Evolutionary conservation across 2,888 invertebrate genomes (phyloP), one percentile per base, ranked within the genome.

Genomic region (Agonopterix arenella): DNA sequence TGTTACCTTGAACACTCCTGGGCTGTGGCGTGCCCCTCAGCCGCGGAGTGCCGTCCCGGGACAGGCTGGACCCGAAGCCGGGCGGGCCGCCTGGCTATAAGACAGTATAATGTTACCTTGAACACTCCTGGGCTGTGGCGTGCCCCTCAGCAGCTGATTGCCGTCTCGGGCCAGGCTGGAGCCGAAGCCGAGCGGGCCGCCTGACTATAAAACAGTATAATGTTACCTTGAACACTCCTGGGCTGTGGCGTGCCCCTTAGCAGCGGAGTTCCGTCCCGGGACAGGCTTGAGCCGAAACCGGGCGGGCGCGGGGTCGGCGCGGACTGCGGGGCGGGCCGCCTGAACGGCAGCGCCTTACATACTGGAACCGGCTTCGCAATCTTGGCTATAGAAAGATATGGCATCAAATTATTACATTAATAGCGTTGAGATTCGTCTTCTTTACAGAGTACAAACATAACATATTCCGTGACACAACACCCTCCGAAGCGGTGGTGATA

Each of bases 1-100:
- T 48, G 16, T 46, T 72, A 86, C 86, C 84, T 81, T 83, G 84
- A 1, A 66, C 55, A 40, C 70, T 79, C 47, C 68, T 69, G 43
- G 8, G 2, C 8, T 79, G 55, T 3, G 79, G 73, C 1, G 72
- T 76, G 5, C 81, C 81, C 68, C 66, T 40, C 40, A 11, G 11
- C 18, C 1, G 18, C 18, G 18, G 18, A 18, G 40, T 38, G 8
- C 81, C 81, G 56, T 84, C 81, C 0, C 84, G 54, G 0, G 81
- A 61, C 11, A 83, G 62, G 37, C 76, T 72, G 54, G 86, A 86
- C 0, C 86, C 88, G 67, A 89, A 86, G 8, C 83, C 84, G 28
- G 37, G 52, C 49, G 11, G 61, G 62, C 10, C 84, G 67, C 0
- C 81, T 71, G 47, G 75, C 40, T 5, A 40, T 10, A 4, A 40